phyloP scores from a whole-genome alignment of 2,797 vertebrate genomes.

The Acropternis orthonyx region DNA sequence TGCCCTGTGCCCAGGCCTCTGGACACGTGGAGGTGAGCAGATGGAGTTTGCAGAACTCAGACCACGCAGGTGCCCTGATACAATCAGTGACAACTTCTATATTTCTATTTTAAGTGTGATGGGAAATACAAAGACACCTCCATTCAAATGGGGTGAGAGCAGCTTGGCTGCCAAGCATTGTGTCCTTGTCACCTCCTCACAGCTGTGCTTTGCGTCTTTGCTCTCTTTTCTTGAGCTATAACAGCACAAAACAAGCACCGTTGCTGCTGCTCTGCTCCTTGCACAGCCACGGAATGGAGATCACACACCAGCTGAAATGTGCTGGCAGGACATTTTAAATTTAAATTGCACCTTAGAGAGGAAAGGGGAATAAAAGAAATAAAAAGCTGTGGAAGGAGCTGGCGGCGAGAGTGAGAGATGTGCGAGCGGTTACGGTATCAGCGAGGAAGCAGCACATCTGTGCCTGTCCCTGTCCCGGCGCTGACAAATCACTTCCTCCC shows the following conservation, averaged over 20 bases:
- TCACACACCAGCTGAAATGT: neutral
- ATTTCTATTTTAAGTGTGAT: conserved; percentile 29
- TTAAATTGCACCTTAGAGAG: neutral
- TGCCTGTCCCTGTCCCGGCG: neutral
- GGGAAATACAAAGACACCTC: conserved; percentile 33
- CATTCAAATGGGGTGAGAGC: neutral
- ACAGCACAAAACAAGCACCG: neutral
- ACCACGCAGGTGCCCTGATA: neutral
- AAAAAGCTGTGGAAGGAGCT: neutral
- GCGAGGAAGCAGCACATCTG: conserved; percentile 36
- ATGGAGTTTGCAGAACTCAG: neutral
- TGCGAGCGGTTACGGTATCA: neutral
- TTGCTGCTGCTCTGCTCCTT: neutral
- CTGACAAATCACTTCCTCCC: conserved; percentile 47
- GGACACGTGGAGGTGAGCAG: neutral
- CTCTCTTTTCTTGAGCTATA: neutral
- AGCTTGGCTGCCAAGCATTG: conserved; percentile 27
- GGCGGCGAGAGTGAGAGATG: neutral
- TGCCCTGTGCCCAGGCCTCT: neutral
- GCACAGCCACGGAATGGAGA: neutral
- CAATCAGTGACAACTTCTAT: neutral
- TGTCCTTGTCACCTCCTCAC: neutral
- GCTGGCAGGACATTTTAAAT: neutral
- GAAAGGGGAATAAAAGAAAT: fast-evolving
- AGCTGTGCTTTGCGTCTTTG: conserved; percentile 25